Evolutionary conservation across 2,113 vertebrate species (phyloP), one percentile per base, ranked within the genome.

Genomic region (Sapajus apella): DNA sequence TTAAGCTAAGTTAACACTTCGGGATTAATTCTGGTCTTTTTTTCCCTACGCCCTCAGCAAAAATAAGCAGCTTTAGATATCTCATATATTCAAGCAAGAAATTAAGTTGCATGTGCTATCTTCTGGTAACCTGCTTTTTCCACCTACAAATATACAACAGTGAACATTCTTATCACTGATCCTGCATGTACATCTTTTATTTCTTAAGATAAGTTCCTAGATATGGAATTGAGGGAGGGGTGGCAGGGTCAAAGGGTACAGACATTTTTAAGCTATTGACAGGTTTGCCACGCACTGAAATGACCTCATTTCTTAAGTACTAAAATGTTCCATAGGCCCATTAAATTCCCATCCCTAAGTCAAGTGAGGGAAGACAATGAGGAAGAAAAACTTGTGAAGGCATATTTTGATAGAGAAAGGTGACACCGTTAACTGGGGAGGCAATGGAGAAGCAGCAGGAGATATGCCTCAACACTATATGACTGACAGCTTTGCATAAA

Each of bases 121-220:
- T 30, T 79, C 40, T 30, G 8, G 30, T 84, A 56, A 52, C 40
- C n/a, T 80, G 27, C 27, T 80, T 66, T 83, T 47, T 61, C 77
- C 35, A 76, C 81, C 20, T 40, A 58, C 82, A 50, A 52, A 27
- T 17, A 73, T 8, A 86, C 0, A 25, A 52, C 12, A 47, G n/a
- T 40, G 7, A 23, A 5, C 18, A 45, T 35, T 82, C 77, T 93
- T 73, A 45, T 47, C 47, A 50, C 89, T 75, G 40, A 87, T 10
- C 37, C 50, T 94, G 2, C 25, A 30, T 13, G 6, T 12, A 72
- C 1, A 72, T 84, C 32, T 52, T 81, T 79, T 72, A 79, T 68
- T 85, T 87, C 85, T 79, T 82, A 89, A 86, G 13, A 94, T 77
- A 91, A 91, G n/a, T 88, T 96, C 83, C 76, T 77, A 96, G 87